Base-by-base conservation (phyloP, 2,888 invertebrate genomes). In the Urechis unicinctus region DNA sequence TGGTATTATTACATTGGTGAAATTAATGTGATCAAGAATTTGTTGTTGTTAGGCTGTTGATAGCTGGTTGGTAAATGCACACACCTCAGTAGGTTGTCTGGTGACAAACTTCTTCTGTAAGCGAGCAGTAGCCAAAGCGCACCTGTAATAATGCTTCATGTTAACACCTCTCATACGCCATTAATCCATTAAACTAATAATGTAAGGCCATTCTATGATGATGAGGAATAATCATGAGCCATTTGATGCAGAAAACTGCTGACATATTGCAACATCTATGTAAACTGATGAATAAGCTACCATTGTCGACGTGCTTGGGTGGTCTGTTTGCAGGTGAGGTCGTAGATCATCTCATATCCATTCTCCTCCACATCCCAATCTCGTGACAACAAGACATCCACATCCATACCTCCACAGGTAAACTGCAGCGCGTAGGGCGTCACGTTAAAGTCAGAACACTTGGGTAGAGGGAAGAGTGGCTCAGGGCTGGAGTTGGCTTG, bases 41-140 rank as follows among this genome's bases (percentile, higher is more conserved):
- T n/a, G n/a, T n/a, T n/a, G n/a, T n/a, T n/a, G n/a, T n/a, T n/a
- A n/a, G n/a, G n/a, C n/a, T n/a, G n/a, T n/a, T n/a, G n/a, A n/a
- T n/a, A n/a, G n/a, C n/a, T n/a, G n/a, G n/a, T n/a, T n/a, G n/a
- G n/a, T n/a, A n/a, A n/a, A n/a, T n/a, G n/a, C n/a, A n/a, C n/a
- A n/a, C n/a, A 59, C 60, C 57, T 63, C 63, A 48, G 55, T 61
- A 25, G 61, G 58, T 43, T 63, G 63, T 30, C 61, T 58, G 21
- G 50, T 26, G 17, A 63, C 47, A 28, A 63, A 60, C 46, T 62
- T 58, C 49, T 61, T 60, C 45, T 57, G 58, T 6, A 62, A 46
- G n/a, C 57, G 26, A 3, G 59, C 41, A 13, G 56, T 28, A 9
- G 57, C 63, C 13, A 63, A 31, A 3, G 57, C 36, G 36, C 42